Base-by-base conservation (phyloP, 2,888 invertebrate genomes). In the Conus canariensis region DNA sequence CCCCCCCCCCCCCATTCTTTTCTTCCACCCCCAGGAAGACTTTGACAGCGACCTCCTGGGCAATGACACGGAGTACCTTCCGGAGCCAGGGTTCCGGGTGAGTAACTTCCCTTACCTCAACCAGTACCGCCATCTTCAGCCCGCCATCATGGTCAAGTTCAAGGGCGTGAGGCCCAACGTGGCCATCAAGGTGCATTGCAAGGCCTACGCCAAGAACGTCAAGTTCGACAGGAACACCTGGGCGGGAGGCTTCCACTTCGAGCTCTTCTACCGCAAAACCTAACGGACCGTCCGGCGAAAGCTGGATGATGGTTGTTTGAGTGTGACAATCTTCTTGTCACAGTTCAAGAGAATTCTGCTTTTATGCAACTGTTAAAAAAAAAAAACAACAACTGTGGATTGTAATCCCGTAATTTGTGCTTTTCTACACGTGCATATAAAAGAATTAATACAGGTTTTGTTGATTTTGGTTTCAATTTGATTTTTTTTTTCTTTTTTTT, bases 101-200 rank as follows among this genome's bases (percentile, higher is more conserved):
- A 25, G 0, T 2, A 22, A 85, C 85, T 85, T 60, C 60, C 85
- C 85, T n/a, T 85, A 16, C 60, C 60, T 30, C 25, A 85, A 85
- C 85, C 85, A 85, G 85, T n/a, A 25, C 25, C 12, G 25, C 60
- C 60, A 86, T 19, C 45, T 86, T 22, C 19, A 4, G 16, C 64
- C 86, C 2, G 67, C 45, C 30, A 19, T 86, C 67, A 25, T 86
- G 25, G 86, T 86, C 67, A 86, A 86, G 86, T 86, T 86, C 86
- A 86, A 86, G 0, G 25, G 16, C 30, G n/a, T 86, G 30, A 25
- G 8, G 16, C 64, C n/a, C 25, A 86, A 86, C 45, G 22, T 86
- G 5, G 86, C 45, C 7, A 16, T 86, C 67, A 64, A 64, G 86
- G 64, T 86, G 4, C 30, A 45, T 9, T 86, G 86, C 67, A 30